These are phyloP conservation scores for Carterocephalus palaemon DNA, from an alignment of 2,888 invertebrate species.

Conservation along the genomic window DNA sequence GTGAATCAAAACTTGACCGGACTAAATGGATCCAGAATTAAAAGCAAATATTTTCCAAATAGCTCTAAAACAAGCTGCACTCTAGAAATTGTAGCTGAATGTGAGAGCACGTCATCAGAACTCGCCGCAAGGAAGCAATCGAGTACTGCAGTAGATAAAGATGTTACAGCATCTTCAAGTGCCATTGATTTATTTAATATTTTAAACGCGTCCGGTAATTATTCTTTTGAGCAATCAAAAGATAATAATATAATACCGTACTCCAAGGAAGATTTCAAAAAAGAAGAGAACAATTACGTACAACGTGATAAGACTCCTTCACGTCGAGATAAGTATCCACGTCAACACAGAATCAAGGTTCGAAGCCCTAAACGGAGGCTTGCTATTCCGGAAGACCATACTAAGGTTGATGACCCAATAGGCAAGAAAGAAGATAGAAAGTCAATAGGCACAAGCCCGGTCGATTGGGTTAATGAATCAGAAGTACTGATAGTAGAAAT, in stretches of 20 bases:
- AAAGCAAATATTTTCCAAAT: slow-evolving; percentile 41
- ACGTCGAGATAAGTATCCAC: slow-evolving; percentile 46
- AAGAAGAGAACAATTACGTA: slow-evolving; percentile 26
- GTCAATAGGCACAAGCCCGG: slow-evolving; percentile 35
- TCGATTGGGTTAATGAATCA: slow-evolving; percentile 46
- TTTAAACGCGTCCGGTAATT: slow-evolving; percentile 15
- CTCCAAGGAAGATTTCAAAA: slow-evolving; percentile 27
- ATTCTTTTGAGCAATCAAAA: slow-evolving; percentile 9
- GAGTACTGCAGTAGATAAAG: slow-evolving; percentile 43
- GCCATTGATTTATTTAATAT: slow-evolving; percentile 46
- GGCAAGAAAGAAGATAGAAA: slow-evolving; percentile 37
- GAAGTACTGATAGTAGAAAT: slow-evolving; percentile 33
- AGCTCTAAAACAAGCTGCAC: slow-evolving; percentile 41
- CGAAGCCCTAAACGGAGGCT: slow-evolving; percentile 58
- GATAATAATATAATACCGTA: slow-evolving; percentile 13
- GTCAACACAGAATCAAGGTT: slow-evolving; percentile 60
- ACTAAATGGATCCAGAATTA: slow-evolving; percentile 37
- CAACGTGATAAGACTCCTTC: slow-evolving; percentile 38
- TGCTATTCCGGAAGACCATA: slow-evolving; percentile 35
- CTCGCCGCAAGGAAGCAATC: slow-evolving; percentile 30
- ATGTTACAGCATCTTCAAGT: slow-evolving; percentile 51
- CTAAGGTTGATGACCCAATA: too few relatives aligned
- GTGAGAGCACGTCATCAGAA: slow-evolving; percentile 39
- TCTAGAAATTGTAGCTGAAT: slow-evolving; percentile 42
- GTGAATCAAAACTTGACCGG: slow-evolving; percentile 28